phyloP scores from a whole-genome alignment of 2,113 vertebrate genomes.

The Serinus canaria region DNA sequence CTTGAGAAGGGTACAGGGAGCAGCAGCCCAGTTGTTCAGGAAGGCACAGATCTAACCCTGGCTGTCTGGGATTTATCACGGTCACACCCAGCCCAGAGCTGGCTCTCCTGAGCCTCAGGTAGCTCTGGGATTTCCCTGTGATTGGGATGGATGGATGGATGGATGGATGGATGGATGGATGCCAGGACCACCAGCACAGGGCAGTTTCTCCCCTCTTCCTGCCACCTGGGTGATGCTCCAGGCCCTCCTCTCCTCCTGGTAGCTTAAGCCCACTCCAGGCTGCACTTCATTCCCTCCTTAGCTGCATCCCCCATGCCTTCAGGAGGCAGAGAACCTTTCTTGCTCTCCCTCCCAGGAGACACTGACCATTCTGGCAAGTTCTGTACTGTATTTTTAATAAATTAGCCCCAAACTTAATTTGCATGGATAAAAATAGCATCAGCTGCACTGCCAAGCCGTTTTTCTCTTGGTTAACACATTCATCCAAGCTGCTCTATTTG shows the following conservation, averaged over 20 bases:
- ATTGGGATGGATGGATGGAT: background rate
- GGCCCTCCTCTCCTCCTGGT: background rate
- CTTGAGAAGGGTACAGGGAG: background rate
- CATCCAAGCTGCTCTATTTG: conserved; percentile 55
- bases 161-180: background rate
- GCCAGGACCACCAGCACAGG: background rate
- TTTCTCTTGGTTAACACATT: conserved; percentile 61
- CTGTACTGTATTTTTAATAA: conserved; percentile 30
- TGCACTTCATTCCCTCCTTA: background rate
- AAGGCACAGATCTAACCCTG: background rate
- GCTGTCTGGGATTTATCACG: background rate
- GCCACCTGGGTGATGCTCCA: background rate
- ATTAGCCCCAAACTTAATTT: conserved; percentile 19
- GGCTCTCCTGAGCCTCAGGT: background rate
- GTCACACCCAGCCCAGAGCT: background rate
- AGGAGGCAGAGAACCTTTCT: background rate
- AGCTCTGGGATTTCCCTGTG: background rate
- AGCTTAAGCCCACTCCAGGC: background rate
- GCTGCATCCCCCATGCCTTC: background rate
- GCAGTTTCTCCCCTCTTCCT: background rate
- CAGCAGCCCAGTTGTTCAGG: background rate
- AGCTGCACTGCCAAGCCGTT: conserved; percentile 23
- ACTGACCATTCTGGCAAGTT: background rate
- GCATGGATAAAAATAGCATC: conserved; percentile 54
- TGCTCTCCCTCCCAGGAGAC: background rate